These are phyloP conservation scores for Camelus bactrianus DNA, from an alignment of 2,113 vertebrate genomes.

Conservation along the genomic window DNA sequence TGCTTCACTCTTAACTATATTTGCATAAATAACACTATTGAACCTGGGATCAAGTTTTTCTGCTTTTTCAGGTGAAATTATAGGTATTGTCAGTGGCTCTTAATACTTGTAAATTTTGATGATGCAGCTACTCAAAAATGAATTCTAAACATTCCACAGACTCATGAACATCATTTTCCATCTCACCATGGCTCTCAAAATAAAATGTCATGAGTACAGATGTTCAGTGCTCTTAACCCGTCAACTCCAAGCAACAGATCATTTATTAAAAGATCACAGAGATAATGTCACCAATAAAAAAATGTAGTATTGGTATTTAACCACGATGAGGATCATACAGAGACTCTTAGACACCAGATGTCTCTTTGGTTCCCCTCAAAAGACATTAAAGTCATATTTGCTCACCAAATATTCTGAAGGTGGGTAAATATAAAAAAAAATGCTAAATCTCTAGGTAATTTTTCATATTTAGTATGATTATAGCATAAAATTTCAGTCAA, in stretches of 20 bases:
- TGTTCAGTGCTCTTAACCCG: background rate
- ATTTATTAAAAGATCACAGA: conserved; percentile 26
- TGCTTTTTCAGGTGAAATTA: background rate
- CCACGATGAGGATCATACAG: background rate
- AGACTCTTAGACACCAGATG: background rate
- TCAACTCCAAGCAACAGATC: background rate
- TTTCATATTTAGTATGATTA: background rate
- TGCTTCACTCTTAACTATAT: background rate
- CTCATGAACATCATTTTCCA: background rate
- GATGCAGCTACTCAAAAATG: background rate
- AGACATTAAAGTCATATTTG: background rate
- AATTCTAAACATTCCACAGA: background rate
- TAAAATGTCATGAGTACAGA: background rate
- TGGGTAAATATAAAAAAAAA: background rate
- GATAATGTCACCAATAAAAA: background rate
- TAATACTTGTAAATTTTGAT: background rate
- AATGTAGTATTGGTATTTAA: background rate
- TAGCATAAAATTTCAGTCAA: background rate
- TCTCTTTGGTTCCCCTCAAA: background rate
- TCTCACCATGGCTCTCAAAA: background rate
- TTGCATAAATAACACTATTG: background rate
- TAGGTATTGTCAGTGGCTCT: background rate
- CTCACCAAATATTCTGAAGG: background rate
- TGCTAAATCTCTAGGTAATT: background rate
- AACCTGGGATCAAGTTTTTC: background rate